phyloP scores from a whole-genome alignment of 2,888 invertebrate species.

The Erpobdella octoculata region DNA sequence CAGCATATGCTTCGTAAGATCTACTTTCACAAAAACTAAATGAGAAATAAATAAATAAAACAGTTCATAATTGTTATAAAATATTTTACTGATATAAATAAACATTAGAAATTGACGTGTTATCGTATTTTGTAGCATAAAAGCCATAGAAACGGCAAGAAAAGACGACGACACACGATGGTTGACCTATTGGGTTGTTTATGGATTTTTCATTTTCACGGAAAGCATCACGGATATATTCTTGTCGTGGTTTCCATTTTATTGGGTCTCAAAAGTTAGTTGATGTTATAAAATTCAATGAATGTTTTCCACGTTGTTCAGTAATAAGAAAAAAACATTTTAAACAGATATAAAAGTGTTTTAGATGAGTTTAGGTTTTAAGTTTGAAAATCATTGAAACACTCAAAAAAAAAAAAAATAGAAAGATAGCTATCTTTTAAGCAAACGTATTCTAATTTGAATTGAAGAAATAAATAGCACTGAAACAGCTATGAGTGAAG shows the following conservation, averaged over 20 bases:
- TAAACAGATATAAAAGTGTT: too few species aligned
- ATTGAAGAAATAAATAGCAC: too few species aligned
- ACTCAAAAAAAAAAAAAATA: too few species aligned
- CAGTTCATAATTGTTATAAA: too few species aligned
- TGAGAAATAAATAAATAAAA: too few species aligned
- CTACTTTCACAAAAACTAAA: not conserved
- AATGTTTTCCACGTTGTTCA: not conserved
- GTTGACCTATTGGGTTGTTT: conserved; percentile 97
- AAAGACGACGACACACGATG: conserved; percentile 75
- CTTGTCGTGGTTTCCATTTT: conserved; percentile 77
- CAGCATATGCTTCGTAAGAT: conserved; percentile 19
- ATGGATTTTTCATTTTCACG: conserved; percentile 79
- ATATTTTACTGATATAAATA: not conserved
- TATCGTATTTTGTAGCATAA: conserved; percentile 43
- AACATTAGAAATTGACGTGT: not conserved
- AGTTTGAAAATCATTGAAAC: too few species aligned
- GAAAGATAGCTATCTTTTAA: too few species aligned
- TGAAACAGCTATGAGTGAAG: too few species aligned
- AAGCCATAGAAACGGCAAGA: conserved; percentile 55
- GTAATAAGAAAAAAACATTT: not conserved
- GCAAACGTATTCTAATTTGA: too few species aligned
- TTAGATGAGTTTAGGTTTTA: too few species aligned
- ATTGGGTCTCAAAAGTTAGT: conserved; percentile 62
- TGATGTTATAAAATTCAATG: too few species aligned
- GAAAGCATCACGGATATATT: conserved; percentile 90